Conservation (phyloP, 2,888 invertebrate genomes). For the Heliconius hortense region DNA sequence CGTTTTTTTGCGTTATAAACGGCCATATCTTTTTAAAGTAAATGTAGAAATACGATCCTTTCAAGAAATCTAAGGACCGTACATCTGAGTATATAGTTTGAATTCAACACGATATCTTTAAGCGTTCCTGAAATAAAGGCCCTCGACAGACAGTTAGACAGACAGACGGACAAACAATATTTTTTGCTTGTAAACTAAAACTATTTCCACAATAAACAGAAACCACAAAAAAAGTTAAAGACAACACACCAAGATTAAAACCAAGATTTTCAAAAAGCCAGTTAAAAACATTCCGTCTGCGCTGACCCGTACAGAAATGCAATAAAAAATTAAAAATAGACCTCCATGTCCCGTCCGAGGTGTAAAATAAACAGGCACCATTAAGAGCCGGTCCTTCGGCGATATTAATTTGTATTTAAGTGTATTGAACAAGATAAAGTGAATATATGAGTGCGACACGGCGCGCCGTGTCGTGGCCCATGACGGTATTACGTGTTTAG, state of each 20-base stretch:
- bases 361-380: conserved; percentile 81
- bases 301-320: conserved; percentile 42
- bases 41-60: no score
- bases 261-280: neutral
- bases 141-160: no score
- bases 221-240: no score
- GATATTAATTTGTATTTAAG: conserved; percentile 83
- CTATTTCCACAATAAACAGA: no score
- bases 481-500: conserved; percentile 57
- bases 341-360: conserved; percentile 72
- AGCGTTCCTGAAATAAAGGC: no score
- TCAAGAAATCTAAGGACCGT: no score
- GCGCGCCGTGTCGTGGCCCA: conserved; percentile 56
- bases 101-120: no score
- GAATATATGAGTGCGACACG: conserved; percentile 72
- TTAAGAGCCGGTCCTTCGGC: conserved; percentile 75
- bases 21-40: no score
- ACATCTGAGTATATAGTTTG: no score
- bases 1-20: no score
- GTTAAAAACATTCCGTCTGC: conserved; percentile 30
- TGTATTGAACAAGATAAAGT: conserved; percentile 81
- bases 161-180: no score
- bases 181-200: no score
- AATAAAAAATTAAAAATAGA: conserved; percentile 67
- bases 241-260: neutral